Evolutionary conservation across 2,888 invertebrate genomes (phyloP).

Genomic region (Peribatodes rhomboidaria): DNA sequence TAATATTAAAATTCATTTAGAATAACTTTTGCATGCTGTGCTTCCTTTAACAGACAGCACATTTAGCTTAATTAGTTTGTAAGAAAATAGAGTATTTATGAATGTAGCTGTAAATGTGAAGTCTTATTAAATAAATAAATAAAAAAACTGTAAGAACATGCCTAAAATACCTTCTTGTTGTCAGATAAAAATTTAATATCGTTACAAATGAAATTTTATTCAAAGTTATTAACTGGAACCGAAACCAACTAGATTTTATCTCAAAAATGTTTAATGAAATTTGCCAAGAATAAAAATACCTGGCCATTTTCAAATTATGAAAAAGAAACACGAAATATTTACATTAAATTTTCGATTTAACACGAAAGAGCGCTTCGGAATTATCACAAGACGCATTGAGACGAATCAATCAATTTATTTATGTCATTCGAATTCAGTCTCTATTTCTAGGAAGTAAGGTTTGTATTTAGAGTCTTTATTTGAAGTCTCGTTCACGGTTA

Average conservation of each 20-base stretch:
- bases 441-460: constrained; percentile 4
- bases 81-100: too few species aligned
- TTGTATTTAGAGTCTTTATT: constrained; percentile 3
- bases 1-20: too few species aligned
- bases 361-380: constrained; percentile 57
- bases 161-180: too few species aligned
- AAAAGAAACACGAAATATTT: constrained; percentile 49
- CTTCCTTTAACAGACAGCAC: too few species aligned
- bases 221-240: neutral
- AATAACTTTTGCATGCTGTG: too few species aligned
- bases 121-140: too few species aligned
- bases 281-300: neutral
- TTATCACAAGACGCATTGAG: constrained; percentile 54
- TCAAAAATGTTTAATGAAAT: constrained; percentile 6
- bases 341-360: constrained; percentile 58
- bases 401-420: constrained; percentile 48
- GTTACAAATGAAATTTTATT: too few species aligned
- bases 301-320: constrained; percentile 10
- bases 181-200: neutral
- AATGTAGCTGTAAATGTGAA: too few species aligned
- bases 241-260: neutral
- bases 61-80: too few species aligned
- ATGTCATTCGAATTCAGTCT: constrained; percentile 9
- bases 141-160: too few species aligned
- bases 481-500: constrained; percentile 26